Base-by-base conservation (phyloP, 1,140 invertebrate species). In the Chironomus tepperi region DNA sequence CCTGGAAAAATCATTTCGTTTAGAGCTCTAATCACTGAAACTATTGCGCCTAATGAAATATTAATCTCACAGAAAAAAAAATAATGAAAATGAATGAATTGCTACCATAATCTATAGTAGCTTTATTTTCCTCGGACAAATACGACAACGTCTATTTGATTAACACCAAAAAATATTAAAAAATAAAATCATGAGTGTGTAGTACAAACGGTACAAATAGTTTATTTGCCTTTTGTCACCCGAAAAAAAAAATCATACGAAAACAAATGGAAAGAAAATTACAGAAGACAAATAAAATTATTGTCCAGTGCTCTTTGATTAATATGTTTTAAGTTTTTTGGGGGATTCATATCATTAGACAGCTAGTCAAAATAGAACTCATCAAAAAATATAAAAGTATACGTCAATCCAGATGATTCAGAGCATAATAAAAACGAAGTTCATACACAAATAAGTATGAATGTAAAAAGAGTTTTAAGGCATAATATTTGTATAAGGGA, bases 271-370 rank as follows among this genome's bases (percentile, higher is more conserved):
- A 34, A 34, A 34, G 24, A 34, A 34, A 57, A 57, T 57, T 57
- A 57, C 47, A 57, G 47, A 57, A 57, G 10, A 57, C 47, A 57
- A 57, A 57, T 57, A 57, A 57, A 57, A 57, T 57, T 57, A 57
- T 57, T n/a, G 47, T 12, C 47, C 47, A 57, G 12, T 57, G 47
- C n/a, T 34, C 5, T 5, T 5, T 34, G 24, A 34, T 34, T 2
- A 34, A 34, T 34, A 2, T 34, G 5, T 34, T 34, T 5, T 34
- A n/a, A 2, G 24, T 34, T 2, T 34, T 1, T 34, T 34, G 24
- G 24, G 24, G 5, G 5, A n/a, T n/a, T n/a, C n/a, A n/a, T n/a
- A n/a, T n/a, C n/a, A n/a, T n/a, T n/a, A n/a, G n/a, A n/a, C n/a
- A n/a, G n/a, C n/a, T n/a, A n/a, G n/a, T n/a, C n/a, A n/a, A n/a